Evolutionary conservation across 2,888 invertebrate species (phyloP).

Genomic region (Drosophila pseudotalamancana): DNA sequence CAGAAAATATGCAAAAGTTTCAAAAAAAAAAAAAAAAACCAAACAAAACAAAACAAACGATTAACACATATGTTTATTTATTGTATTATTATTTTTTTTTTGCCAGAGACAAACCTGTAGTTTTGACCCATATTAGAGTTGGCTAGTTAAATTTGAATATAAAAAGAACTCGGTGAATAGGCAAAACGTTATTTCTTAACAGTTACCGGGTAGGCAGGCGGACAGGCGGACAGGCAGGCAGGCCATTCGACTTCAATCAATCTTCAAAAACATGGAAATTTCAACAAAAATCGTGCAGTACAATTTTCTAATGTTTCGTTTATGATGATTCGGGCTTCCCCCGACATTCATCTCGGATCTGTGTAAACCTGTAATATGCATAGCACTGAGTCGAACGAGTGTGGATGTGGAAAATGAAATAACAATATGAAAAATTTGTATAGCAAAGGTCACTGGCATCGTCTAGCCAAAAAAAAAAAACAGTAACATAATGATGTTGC

Average conservation of each 20-base stretch:
- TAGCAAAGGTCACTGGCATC: conserved; percentile 73
- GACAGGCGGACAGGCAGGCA: conserved; percentile 9
- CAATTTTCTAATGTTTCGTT: conserved; percentile 27
- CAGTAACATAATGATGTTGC: conserved; percentile 15
- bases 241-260: conserved; percentile 39
- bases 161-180: conserved; percentile 57
- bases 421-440: conserved; percentile 30
- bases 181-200: conserved; percentile 64
- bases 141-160: conserved; percentile 64
- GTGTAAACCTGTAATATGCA: conserved; percentile 50
- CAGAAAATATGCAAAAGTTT: conserved; percentile 26
- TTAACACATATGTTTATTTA: conserved; percentile 72
- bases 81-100: too few species aligned
- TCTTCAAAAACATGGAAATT: conserved; percentile 35
- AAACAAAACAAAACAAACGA: conserved; percentile 51
- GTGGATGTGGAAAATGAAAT: conserved; percentile 24
- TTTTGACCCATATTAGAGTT: conserved; percentile 72
- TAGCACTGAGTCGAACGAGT: conserved; percentile 18
- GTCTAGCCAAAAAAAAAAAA: conserved; percentile 28
- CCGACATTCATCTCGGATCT: conserved; percentile 57
- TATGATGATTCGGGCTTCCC: conserved; percentile 52
- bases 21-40: conserved; percentile 13
- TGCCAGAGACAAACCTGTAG: conserved; percentile 63
- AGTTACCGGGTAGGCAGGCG: conserved; percentile 34
- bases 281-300: conserved; percentile 74